Evolutionary conservation across 2,888 invertebrate genomes (phyloP).

Genomic region (Drosophila multiciliata): DNA sequence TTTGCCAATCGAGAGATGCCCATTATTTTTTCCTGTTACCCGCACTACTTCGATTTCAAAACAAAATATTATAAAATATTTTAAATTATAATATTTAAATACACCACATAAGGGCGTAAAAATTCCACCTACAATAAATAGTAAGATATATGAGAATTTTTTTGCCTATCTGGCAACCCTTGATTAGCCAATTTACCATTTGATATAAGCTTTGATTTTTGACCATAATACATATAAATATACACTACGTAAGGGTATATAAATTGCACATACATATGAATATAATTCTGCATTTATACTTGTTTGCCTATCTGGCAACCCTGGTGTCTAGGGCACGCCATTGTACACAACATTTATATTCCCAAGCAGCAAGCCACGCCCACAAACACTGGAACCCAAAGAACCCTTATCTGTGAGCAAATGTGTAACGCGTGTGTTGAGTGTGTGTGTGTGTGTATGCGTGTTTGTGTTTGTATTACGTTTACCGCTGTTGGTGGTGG

Average conservation of each 20-base stretch:
- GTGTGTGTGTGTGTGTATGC: not conserved
- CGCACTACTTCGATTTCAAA: not conserved
- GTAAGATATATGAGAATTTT: not conserved
- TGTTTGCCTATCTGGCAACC: conserved; percentile 53
- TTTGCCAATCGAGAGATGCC: not conserved
- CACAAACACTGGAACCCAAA: conserved; percentile 19
- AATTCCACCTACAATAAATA: rapidly evolving
- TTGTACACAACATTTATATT: conserved; percentile 19
- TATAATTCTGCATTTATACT: not conserved
- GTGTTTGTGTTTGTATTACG: conserved; percentile 1
- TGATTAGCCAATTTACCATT: not conserved
- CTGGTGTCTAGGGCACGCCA: conserved; percentile 49
- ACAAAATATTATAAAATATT: not conserved
- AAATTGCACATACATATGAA: not conserved
- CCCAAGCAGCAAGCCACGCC: conserved; percentile 50
- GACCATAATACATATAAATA: not conserved
- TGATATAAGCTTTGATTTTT: too few species aligned
- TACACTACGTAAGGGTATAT: not conserved
- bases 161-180: not conserved
- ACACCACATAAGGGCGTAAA: not conserved
- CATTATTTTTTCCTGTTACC: not conserved
- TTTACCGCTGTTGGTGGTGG: conserved; percentile 21
- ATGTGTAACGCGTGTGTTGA: not conserved
- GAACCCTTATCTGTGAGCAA: conserved; percentile 37
- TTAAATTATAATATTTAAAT: not conserved